phyloP scores from a whole-genome alignment of 2,888 invertebrate species.

The Camptogramma bilineatum region DNA sequence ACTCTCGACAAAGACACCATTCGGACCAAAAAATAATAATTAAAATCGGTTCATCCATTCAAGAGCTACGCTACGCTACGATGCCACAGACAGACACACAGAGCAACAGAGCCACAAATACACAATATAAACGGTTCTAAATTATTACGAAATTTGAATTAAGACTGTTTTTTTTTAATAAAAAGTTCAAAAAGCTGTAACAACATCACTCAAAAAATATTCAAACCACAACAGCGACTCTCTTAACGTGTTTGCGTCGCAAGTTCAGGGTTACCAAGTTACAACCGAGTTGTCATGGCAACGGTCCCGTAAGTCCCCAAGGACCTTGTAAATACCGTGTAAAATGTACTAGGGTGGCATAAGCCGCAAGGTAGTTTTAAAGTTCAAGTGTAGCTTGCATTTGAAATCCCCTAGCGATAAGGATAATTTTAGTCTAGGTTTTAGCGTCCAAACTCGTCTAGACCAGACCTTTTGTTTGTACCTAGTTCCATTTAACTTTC shows the following conservation, averaged over 20 bases:
- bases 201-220: not conserved
- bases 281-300: conserved; percentile 45
- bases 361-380: conserved; percentile 45
- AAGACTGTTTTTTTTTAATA: too few relatives aligned
- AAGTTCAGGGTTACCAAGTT: conserved; percentile 28
- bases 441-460: not conserved
- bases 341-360: conserved; percentile 72
- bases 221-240: not conserved
- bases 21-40: too few relatives aligned
- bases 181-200: not conserved
- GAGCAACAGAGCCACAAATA: too few relatives aligned
- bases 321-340: conserved; percentile 78
- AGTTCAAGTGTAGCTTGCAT: not conserved
- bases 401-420: not conserved
- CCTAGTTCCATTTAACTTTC: too few relatives aligned
- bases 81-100: too few relatives aligned
- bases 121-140: too few relatives aligned
- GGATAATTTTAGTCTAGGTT: not conserved
- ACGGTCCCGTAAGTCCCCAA: conserved; percentile 56
- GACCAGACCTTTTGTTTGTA: too few relatives aligned
- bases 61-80: too few relatives aligned
- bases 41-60: too few relatives aligned
- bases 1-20: too few relatives aligned
- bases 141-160: too few relatives aligned
- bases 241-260: conserved; percentile 10